A percentile compares a stretch with the other conserved stretches of the same genome.
These are phyloP conservation scores for Scolopax rusticola DNA, from an alignment of 2,797 vertebrate genomes.

Conservation along the genomic window DNA sequence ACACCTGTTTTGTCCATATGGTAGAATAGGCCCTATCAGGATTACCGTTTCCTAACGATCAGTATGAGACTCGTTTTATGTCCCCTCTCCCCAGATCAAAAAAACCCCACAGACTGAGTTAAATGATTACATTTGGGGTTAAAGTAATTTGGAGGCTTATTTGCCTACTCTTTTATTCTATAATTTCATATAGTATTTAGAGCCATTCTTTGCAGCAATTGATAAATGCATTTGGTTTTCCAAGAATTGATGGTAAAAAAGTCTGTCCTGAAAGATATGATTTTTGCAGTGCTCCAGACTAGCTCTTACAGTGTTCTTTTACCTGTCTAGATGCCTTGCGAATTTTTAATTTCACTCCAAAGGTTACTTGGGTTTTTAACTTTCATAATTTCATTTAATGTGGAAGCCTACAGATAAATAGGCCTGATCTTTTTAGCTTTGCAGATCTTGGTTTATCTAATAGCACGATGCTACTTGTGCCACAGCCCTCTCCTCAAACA, in stretches of 20 bases:
- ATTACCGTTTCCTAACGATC: neutral
- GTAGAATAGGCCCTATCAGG: neutral
- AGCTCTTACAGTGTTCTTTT: neutral
- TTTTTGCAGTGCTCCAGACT: neutral
- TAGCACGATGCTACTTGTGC: rapidly evolving
- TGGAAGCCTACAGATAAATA: neutral
- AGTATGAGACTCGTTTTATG: neutral
- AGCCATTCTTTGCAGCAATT: neutral
- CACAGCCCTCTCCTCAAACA: rapidly evolving
- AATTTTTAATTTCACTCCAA: neutral
- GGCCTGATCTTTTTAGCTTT: neutral
- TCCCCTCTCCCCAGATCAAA: rapidly evolving
- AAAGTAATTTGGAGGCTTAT: neutral
- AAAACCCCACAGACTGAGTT: rapidly evolving
- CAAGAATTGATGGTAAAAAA: neutral
- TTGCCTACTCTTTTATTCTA: neutral
- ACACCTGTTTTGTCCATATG: slow-evolving; percentile 51
- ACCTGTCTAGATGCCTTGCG: rapidly evolving
- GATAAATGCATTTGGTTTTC: neutral
- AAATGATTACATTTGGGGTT: neutral
- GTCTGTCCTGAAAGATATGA: neutral
- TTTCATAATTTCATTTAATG: neutral
- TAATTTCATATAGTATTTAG: neutral
- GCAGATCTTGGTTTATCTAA: neutral
- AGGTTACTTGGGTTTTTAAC: neutral